A percentile compares a stretch with the other conserved stretches of the same genome.
Conservation (phyloP, 2,113 vertebrate genomes). For the Tretioscincus oriximinensis region DNA sequence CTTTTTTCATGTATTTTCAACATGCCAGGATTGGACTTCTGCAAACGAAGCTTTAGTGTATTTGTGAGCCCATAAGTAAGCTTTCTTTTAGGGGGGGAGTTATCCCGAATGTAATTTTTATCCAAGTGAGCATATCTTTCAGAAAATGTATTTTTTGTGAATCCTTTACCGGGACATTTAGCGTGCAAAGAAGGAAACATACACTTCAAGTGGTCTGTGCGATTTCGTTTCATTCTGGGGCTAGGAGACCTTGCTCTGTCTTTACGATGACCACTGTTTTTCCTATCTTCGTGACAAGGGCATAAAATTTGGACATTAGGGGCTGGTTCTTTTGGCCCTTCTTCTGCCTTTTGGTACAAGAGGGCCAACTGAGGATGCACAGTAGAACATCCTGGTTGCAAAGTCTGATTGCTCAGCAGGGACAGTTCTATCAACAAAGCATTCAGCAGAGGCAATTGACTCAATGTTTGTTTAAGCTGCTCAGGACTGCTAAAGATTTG, state of each 20-base stretch:
- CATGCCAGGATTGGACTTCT: constrained; percentile 70
- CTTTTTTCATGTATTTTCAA: constrained; percentile 72
- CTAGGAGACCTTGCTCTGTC: constrained; percentile 6
- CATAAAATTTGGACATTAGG: not conserved
- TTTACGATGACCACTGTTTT: not conserved
- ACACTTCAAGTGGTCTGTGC: not conserved
- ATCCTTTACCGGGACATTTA: constrained; percentile 18
- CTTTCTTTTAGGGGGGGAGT: constrained; percentile 62
- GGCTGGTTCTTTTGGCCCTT: not conserved
- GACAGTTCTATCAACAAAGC: constrained; percentile 85
- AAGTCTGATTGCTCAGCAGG: constrained; percentile 67
- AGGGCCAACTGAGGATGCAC: constrained; percentile 55
- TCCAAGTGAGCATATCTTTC: constrained; percentile 40
- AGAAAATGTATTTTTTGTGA: constrained; percentile 27
- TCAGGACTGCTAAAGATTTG: accelerated
- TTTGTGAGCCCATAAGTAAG: constrained; percentile 84
- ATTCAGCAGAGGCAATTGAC: constrained; percentile 83
- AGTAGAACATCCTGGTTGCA: not conserved
- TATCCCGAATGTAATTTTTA: constrained; percentile 38
- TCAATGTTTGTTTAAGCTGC: constrained; percentile 48
- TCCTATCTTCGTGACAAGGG: not conserved
- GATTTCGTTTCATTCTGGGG: constrained; percentile 34
- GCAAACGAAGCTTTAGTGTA: constrained; percentile 81
- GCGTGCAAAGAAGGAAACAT: constrained; percentile 1
- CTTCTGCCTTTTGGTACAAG: constrained; percentile 62